Conservation (phyloP, 2,113 vertebrate species). For the Cranoglanis bouderius region DNA sequence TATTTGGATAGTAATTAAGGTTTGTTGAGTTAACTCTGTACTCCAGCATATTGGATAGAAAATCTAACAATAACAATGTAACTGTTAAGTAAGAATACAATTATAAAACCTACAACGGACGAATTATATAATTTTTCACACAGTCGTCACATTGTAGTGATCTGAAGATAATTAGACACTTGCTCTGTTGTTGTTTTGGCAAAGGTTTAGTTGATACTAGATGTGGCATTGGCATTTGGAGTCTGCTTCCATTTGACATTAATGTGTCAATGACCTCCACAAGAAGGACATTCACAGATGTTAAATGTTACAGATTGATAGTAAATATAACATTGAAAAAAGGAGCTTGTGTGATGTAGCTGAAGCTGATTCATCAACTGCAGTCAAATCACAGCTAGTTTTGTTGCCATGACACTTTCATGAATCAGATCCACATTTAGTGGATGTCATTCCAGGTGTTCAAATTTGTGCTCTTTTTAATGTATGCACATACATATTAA, state of each 20-base stretch:
- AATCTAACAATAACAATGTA: background rate
- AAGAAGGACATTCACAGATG: too few relatives aligned
- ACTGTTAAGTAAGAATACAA: background rate
- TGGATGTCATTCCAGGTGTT: background rate
- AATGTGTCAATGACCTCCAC: background rate
- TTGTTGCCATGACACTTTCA: background rate
- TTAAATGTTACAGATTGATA: too few relatives aligned
- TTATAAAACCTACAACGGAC: background rate
- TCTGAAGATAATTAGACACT: background rate
- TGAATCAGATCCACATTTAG: background rate
- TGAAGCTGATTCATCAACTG: too few relatives aligned
- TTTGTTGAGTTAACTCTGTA: background rate
- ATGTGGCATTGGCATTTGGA: background rate
- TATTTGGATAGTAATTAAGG: background rate
- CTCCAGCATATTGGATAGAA: background rate
- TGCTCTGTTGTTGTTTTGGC: background rate
- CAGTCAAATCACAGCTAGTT: too few relatives aligned
- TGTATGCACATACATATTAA: background rate
- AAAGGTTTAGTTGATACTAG: background rate
- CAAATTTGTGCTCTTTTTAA: background rate
- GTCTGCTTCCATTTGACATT: background rate
- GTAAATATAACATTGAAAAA: too few relatives aligned
- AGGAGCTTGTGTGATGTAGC: too few relatives aligned
- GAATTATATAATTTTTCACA: background rate
- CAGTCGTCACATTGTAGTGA: background rate